phyloP scores from a whole-genome alignment of 2,113 vertebrate species.

The Cettia cetti region DNA sequence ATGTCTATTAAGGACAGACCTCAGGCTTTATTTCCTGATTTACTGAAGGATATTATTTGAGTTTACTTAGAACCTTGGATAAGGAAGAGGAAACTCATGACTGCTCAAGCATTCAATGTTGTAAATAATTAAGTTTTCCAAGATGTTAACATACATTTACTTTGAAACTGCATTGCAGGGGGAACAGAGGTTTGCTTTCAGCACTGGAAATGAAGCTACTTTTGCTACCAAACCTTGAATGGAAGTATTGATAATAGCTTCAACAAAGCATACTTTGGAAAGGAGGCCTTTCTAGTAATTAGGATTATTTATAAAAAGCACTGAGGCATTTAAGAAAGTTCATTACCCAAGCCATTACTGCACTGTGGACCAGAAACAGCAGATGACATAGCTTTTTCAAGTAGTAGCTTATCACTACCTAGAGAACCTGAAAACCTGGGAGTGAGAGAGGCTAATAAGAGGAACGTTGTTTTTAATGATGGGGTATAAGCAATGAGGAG shows the following conservation, averaged over 20 bases:
- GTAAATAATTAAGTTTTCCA: slow-evolving; percentile 31
- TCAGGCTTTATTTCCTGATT: neutral
- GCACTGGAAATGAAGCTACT: neutral
- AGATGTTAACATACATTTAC: neutral
- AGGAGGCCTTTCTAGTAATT: neutral
- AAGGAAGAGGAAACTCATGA: neutral
- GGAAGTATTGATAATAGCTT: neutral
- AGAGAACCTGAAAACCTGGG: neutral
- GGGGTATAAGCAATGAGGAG: neutral
- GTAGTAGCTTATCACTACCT: neutral
- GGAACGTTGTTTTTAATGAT: neutral
- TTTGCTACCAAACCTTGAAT: neutral
- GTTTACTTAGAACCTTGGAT: neutral
- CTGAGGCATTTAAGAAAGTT: neutral
- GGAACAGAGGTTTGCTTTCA: slow-evolving; percentile 7
- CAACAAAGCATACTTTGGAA: neutral
- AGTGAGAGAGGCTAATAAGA: neutral
- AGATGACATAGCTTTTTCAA: neutral
- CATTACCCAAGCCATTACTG: neutral
- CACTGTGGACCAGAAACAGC: neutral
- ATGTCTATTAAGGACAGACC: neutral
- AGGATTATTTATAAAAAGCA: neutral
- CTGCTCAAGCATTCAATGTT: neutral
- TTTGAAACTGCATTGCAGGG: neutral
- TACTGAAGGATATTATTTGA: neutral